A percentile compares a stretch with the other conserved stretches of the same genome.
Conservation (phyloP, 2,113 vertebrate species). For the Columba livia region DNA sequence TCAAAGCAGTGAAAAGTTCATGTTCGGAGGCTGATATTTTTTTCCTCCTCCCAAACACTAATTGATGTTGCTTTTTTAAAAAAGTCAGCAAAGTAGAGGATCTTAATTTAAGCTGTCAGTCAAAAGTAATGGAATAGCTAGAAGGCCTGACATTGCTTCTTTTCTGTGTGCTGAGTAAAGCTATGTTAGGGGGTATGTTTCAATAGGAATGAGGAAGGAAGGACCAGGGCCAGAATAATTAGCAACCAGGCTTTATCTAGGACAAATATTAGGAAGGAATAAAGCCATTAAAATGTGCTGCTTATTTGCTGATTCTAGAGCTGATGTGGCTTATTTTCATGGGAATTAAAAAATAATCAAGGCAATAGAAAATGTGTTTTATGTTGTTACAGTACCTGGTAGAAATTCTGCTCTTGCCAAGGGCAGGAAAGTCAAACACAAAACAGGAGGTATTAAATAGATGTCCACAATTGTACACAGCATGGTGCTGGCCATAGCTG, state of each 20-base stretch:
- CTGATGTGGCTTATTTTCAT: not conserved
- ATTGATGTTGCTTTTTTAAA: not conserved
- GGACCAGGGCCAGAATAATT: not conserved
- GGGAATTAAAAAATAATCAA: not conserved
- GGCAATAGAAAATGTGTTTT: not conserved
- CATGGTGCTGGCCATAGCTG: accelerated
- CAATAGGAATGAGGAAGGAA: not conserved
- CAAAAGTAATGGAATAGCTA: constrained; percentile 15
- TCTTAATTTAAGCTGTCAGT: constrained; percentile 29
- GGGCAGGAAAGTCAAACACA: not conserved
- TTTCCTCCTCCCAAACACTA: not conserved
- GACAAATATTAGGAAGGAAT: not conserved
- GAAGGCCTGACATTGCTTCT: not conserved
- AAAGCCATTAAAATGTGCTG: not conserved
- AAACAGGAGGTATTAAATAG: not conserved
- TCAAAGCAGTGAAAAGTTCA: not conserved
- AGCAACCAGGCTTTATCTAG: not conserved
- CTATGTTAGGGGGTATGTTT: not conserved
- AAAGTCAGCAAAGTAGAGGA: constrained; percentile 2
- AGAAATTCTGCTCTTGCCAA: not conserved
- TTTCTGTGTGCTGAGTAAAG: not conserved
- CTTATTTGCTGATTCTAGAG: not conserved
- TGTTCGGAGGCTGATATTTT: not conserved
- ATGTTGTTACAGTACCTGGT: not conserved
- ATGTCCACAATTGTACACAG: not conserved